Evolutionary conservation across 2,113 vertebrate species (phyloP).

Genomic region (Prochilodus magdalenae): DNA sequence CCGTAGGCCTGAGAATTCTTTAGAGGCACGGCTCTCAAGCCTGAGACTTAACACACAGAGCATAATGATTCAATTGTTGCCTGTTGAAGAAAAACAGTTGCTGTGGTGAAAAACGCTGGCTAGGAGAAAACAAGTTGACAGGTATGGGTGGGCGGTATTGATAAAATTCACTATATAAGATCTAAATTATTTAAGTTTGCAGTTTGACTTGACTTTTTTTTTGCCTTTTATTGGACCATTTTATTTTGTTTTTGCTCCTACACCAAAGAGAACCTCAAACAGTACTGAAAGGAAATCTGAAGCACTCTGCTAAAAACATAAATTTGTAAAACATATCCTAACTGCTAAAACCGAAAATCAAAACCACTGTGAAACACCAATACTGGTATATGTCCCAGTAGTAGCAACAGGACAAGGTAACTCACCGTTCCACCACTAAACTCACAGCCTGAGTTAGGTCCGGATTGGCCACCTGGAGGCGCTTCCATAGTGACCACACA

Average conservation of each 20-base stretch:
- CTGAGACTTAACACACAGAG: slow-evolving; percentile 3
- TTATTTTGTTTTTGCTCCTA: no score
- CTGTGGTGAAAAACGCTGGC: slow-evolving; percentile 4
- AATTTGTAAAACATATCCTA: no score
- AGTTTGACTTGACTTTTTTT: no score
- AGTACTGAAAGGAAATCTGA: no score
- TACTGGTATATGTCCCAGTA: no score
- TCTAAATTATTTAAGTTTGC: no score
- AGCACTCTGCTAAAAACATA: no score
- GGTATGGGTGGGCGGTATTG: background rate
- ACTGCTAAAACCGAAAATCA: no score
- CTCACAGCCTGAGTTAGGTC: slow-evolving; percentile 88
- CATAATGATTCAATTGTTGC: slow-evolving; percentile 28
- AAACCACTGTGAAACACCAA: no score
- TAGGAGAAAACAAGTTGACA: background rate
- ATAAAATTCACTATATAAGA: no score
- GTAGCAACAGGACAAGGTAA: slow-evolving; percentile 60
- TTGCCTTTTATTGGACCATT: no score
- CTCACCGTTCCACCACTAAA: slow-evolving; percentile 91
- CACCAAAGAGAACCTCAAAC: no score
- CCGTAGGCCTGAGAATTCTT: slow-evolving; percentile 25
- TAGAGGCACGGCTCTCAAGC: slow-evolving; percentile 35
- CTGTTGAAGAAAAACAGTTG: slow-evolving; percentile 41
- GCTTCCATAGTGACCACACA: slow-evolving; percentile 95
- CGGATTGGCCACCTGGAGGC: slow-evolving; percentile 86